Evolutionary conservation across 2,797 vertebrate genomes (phyloP), one percentile per base, ranked within the genome.

Genomic region (Phyllotis vaccarum): DNA sequence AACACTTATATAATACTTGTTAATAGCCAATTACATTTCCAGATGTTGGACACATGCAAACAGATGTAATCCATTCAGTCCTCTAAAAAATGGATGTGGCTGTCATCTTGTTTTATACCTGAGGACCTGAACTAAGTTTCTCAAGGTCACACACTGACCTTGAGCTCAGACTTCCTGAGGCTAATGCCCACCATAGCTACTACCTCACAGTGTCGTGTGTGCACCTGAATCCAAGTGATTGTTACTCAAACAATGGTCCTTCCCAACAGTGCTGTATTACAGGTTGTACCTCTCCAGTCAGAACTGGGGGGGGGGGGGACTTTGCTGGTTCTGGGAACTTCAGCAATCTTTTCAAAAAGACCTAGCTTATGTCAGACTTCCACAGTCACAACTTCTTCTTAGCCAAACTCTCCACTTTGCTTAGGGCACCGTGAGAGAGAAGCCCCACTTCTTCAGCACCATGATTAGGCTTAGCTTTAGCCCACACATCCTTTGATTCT

Each of bases 211-310:
- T 3, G 58, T 21, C 68, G 43, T n/a, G 29, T 3, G 7, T 11
- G 16, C 8, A 19, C 70, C 21, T 54, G 79, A 93, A n/a, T 24
- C 37, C 19, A 58, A 21, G 29, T 29, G 7, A 5, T 49, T 27
- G 1, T 46, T 12, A 29, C 31, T 37, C 68, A 21, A 11, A 34
- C 5, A 3, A 1, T 5, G 0, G 0, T 10, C 29, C 3, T 29
- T 62, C 46, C 34, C 12, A 46, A 34, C n/a, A n/a, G 19, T 43
- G 34, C 68, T 85, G 21, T 27, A 1, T 76, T 8, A 5, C 82
- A 83, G 11, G 17, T 74, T 82, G 14, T 70, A 40, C 76, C 80
- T 86, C 82, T 43, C 68, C 34, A 34, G 62, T 54, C n/a, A 70
- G 81, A 86, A 88, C 40, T 22, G n/a, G n/a, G n/a, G n/a, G n/a